Base-by-base conservation (phyloP, 2,797 vertebrate genomes). In the Malurus splendens region DNA sequence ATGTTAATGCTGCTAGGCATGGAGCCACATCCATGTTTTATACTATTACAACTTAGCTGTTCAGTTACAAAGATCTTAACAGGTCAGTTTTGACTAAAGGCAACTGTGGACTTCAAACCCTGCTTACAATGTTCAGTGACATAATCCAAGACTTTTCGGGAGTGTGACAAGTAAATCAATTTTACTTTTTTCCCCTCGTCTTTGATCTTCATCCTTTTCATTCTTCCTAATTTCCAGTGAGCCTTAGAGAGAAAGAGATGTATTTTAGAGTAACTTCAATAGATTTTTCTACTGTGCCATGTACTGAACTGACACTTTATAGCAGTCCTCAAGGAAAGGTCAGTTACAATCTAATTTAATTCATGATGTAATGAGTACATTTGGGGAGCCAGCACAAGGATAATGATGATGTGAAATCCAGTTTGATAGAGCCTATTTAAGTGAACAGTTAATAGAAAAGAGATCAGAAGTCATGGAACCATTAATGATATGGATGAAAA, bases 371-470 rank as follows among this genome's bases (percentile, higher is more conserved):
- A 92, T 79, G 87, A 86, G 77, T 76, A 73, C 47, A 85, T 88
- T 82, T 91, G 45, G 28, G 61, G 60, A 91, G 17, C 48, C 50
- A 62, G 84, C 47, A 89, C 84, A 87, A 90, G 51, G 64, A 79
- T 90, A 94, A 94, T 76, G 78, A 87, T 82, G 86, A 94, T 79
- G 54, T 79, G 86, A 86, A 93, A 92, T 79, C 57, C 54, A 73
- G 82, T 76, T 86, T 89, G 71, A 89, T 22, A 62, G 59, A 89
- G 36, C 82, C 91, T 93, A 70, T 93, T 93, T 90, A 83, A 92
- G 83, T 70, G 87, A 94, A 86, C 60, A 88, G 82, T 42, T 92
- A 94, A 93, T 92, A 90, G 81, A 79, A 89, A 73, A 82, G 65
- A 91, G 86, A 92, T 65, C 61, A 82, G 65, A 90, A 85, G 79